Conservation (phyloP, 2,888 invertebrate species). For the Chalcis sispes region DNA sequence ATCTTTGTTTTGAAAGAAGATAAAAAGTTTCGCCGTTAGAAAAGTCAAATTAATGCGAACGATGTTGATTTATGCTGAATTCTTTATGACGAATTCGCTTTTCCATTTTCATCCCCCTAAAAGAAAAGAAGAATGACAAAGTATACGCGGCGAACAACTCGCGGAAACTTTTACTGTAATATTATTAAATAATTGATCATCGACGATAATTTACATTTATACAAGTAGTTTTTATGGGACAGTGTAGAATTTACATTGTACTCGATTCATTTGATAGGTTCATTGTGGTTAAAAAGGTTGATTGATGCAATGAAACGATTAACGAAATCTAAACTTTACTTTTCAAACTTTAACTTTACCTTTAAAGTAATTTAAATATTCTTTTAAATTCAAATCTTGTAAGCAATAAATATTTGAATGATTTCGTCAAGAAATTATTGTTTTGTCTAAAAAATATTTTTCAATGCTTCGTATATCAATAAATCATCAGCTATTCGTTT, state of each 20-base stretch:
- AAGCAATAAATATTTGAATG: too few species aligned
- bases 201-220: slow-evolving; percentile 5
- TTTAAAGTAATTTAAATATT: too few species aligned
- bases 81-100: slow-evolving; percentile 10
- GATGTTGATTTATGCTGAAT: slow-evolving; percentile 35
- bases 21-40: slow-evolving; percentile 23
- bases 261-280: too few species aligned
- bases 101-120: not conserved
- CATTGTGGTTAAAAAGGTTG: too few species aligned
- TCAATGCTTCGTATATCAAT: too few species aligned
- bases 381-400: too few species aligned
- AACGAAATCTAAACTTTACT: too few species aligned
- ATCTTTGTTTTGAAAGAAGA: slow-evolving; percentile 3
- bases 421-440: too few species aligned
- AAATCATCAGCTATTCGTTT: too few species aligned
- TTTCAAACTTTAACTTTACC: too few species aligned
- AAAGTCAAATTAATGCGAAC: not conserved
- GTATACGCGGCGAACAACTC: not conserved
- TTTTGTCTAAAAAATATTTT: too few species aligned
- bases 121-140: slow-evolving; percentile 5
- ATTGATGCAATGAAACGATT: too few species aligned
- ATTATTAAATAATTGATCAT: slow-evolving; percentile 23
- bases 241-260: not conserved
- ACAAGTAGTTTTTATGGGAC: slow-evolving; percentile 12
- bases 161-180: not conserved